Evolutionary conservation across 2,113 vertebrate genomes (phyloP), one percentile per base, ranked within the genome.

Genomic region (Nothocercus nigrocapillus): DNA sequence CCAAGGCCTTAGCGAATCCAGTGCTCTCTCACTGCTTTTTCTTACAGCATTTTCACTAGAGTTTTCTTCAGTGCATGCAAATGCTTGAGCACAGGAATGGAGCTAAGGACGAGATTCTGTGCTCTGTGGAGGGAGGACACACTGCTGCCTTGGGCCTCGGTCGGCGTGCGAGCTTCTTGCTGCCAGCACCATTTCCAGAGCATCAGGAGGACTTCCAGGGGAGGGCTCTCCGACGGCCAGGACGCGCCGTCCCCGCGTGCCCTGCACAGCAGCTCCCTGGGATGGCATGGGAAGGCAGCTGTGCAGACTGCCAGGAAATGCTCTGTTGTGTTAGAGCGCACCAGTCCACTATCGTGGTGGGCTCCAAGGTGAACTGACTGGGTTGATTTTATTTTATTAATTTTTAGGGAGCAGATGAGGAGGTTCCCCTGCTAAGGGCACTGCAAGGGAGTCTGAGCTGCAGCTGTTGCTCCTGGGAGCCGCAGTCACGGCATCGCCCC

Each of bases 111-210:
- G 5, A 2, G 11, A 34, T 7, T 27, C 38, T 25, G 30, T 56
- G 44, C 21, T 42, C 22, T 11, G 47, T 49, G 1, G 8, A 28
- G 70, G 10, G 8, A 16, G 14, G 51, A 19, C 7, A 1, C 34
- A 32, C 32, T 3, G 2, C 58, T 0, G 3, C 27, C 5, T 1
- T 0, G n/a, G 25, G 53, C 20, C 2, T 0, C 44, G 14, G 74
- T 0, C 36, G 21, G 47, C 2, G 2, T 5, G 15, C 24, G 8
- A 68, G 51, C 79, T n/a, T 28, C 34, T 73, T 34, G n/a, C 27
- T 49, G 36, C 76, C 30, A 22, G 42, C 3, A 2, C 15, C 36
- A 28, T 40, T 44, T 67, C 69, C 3, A 63, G 8, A 0, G 45
- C 45, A 45, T 16, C 16, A 45, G 45, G 45, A 45, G 45, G 45